Evolutionary conservation across 2,888 invertebrate genomes (phyloP).

Genomic region (Laspeyria flexula): DNA sequence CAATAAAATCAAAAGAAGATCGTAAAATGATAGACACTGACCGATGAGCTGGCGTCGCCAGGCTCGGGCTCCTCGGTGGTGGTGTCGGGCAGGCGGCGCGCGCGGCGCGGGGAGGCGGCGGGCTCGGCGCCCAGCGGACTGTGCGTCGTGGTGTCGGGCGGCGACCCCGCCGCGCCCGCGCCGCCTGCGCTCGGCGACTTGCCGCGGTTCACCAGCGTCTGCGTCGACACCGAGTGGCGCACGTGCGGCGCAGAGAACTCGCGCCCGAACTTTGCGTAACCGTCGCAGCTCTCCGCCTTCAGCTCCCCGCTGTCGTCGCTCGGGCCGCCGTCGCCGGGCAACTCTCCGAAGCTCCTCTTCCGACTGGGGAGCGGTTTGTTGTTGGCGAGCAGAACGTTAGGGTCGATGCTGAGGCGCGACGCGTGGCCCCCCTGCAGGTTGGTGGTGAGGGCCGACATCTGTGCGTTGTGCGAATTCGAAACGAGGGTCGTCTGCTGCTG

Average conservation of each 20-base stretch:
- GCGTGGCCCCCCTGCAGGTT: conserved; percentile 63
- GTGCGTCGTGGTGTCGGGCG: conserved; percentile 94
- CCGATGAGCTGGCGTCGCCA: conserved; percentile 73
- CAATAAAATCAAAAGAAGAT: too few relatives aligned
- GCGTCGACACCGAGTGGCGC: conserved; percentile 91
- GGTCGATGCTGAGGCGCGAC: conserved; percentile 86
- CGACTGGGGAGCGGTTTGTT: conserved; percentile 61
- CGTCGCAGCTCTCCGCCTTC: conserved; percentile 47
- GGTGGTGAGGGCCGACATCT: conserved; percentile 60
- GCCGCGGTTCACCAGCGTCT: conserved; percentile 86
- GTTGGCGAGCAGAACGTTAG: conserved; percentile 80
- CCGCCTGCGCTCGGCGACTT: conserved; percentile 21
- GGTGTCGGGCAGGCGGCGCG: conserved; percentile 71
- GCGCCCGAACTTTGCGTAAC: conserved; percentile 57
- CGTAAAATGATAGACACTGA: too few relatives aligned
- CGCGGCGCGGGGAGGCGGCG: conserved; percentile 46
- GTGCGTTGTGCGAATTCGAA: conserved; percentile 87
- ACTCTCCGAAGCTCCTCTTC: conserved; percentile 55
- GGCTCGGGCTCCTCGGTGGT: conserved; percentile 80
- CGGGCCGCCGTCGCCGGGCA: conserved; percentile 25
- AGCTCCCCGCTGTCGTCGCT: conserved; percentile 41
- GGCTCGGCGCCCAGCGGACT: conserved; percentile 89
- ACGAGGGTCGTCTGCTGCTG: conserved; percentile 93
- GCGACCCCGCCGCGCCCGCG: conserved; percentile 53
- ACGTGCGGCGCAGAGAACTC: conserved; percentile 54